phyloP scores from a whole-genome alignment of 2,888 invertebrate species.

The Caenorhabditis plicata region DNA sequence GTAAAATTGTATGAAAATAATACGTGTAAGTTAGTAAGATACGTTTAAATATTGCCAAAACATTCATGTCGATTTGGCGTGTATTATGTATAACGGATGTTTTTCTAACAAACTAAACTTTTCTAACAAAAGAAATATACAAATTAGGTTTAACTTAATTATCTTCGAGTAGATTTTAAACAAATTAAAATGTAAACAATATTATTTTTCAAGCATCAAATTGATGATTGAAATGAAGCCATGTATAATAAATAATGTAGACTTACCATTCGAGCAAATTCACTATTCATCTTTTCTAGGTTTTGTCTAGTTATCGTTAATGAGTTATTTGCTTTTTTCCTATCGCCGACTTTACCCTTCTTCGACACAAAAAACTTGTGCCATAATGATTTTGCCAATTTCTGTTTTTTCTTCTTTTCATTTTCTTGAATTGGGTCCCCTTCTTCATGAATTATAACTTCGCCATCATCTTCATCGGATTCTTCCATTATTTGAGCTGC shows the following conservation, averaged over 20 bases:
- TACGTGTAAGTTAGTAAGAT: too few relatives aligned
- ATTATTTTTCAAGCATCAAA: too few relatives aligned
- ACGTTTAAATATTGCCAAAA: too few relatives aligned
- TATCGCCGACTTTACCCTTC: not conserved
- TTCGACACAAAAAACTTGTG: not conserved
- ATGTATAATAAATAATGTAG: conserved; percentile 12
- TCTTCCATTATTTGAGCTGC: not conserved
- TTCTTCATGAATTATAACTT: not conserved
- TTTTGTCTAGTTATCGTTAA: not conserved
- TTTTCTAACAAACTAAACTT: too few relatives aligned
- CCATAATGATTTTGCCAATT: not conserved
- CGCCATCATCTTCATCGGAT: not conserved
- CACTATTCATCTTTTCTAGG: not conserved
- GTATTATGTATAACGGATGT: too few relatives aligned
- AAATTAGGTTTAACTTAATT: too few relatives aligned
- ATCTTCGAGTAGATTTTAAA: too few relatives aligned
- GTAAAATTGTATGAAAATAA: too few relatives aligned
- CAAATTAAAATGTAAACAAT: too few relatives aligned
- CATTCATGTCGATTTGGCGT: not conserved
- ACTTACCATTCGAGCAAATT: conserved; percentile 8
- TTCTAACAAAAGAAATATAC: too few relatives aligned
- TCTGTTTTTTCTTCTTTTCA: not conserved
- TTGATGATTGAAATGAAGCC: too few relatives aligned
- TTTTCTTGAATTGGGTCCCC: too few relatives aligned
- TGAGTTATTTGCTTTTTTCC: conserved; percentile 1